These are phyloP conservation scores for Acronicta leporina DNA, from an alignment of 2,888 invertebrate genomes.

Conservation along the genomic window DNA sequence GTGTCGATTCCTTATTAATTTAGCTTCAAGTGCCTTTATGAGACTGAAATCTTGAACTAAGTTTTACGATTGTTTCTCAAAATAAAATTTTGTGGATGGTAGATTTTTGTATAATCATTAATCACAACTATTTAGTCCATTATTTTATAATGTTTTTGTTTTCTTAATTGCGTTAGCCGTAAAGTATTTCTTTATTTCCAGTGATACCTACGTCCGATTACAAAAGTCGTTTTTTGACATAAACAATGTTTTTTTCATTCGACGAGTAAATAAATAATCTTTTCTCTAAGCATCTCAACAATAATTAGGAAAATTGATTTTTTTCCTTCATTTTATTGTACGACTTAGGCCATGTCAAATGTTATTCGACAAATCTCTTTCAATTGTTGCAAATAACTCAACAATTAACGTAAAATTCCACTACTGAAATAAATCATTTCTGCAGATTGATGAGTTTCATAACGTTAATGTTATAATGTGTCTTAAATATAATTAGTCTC, in stretches of 20 bases:
- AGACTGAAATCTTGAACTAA: constrained; percentile 31
- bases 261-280: not conserved
- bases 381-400: constrained; percentile 1
- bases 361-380: not conserved
- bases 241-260: constrained; percentile 14
- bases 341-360: constrained; percentile 2
- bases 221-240: constrained; percentile 9
- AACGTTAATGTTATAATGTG: constrained; percentile 1
- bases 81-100: constrained; percentile 8
- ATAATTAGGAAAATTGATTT: constrained; percentile 7
- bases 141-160: constrained; percentile 4
- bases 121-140: constrained; percentile 3
- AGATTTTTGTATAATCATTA: not conserved
- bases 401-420: constrained; percentile 1
- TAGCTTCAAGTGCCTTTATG: constrained; percentile 44
- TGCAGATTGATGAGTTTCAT: not conserved
- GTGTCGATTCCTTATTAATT: constrained; percentile 47
- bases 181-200: constrained; percentile 17
- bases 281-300: constrained; percentile 1
- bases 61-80: constrained; percentile 6
- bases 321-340: not conserved
- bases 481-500: constrained; percentile 1
- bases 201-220: constrained; percentile 28
- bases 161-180: constrained; percentile 1
- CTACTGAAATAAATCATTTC: constrained; percentile 12